Base-by-base conservation (phyloP, 2,113 vertebrate species). In the Jacana jacana region DNA sequence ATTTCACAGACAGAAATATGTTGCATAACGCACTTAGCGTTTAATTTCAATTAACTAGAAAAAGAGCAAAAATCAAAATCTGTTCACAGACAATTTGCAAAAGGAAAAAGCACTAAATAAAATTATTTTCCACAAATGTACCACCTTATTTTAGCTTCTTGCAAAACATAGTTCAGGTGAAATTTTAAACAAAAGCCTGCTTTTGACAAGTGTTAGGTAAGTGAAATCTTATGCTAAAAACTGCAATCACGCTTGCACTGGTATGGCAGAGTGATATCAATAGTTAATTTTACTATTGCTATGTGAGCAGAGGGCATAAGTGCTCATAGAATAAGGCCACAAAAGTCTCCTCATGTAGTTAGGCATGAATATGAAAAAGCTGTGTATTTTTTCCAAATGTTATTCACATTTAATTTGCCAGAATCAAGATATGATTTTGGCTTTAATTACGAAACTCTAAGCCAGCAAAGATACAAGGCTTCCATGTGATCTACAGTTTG, bases 11-110 rank as follows among this genome's bases (percentile, higher is more conserved):
- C 96, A 97, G 91, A 96, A 97, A 96, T 96, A 95, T 96, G 96
- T 96, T 96, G 93, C 95, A 93, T 87, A 94, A 97, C 54, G 14
- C 71, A 95, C 92, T 92, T 69, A 87, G 96, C 93, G 81, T 96
- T 95, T 90, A 95, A 96, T 94, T 97, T 96, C 93, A 97, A 96
- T 95, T 95, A 96, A 91, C 93, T 84, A 95, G 83, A 81, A 97
- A 97, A 97, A 96, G 95, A 96, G 96, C 96, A 97, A 96, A 96
- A 96, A 92, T 96, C 83, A 92, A 97, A 97, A 96, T 96, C 96
- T 97, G 96, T 95, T 96, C 96, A 79, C 80, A 96, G 93, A 96
- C 92, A 95, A 96, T 96, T 96, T 87, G 90, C 44, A 91, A 90
- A 95, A 95, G 22, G 88, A 83, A 91, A 95, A 88, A 52, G 75